Evolutionary conservation across 1,140 invertebrate species (phyloP), one percentile per base, ranked within the genome.

Genomic region (Drosophila subobscura): DNA sequence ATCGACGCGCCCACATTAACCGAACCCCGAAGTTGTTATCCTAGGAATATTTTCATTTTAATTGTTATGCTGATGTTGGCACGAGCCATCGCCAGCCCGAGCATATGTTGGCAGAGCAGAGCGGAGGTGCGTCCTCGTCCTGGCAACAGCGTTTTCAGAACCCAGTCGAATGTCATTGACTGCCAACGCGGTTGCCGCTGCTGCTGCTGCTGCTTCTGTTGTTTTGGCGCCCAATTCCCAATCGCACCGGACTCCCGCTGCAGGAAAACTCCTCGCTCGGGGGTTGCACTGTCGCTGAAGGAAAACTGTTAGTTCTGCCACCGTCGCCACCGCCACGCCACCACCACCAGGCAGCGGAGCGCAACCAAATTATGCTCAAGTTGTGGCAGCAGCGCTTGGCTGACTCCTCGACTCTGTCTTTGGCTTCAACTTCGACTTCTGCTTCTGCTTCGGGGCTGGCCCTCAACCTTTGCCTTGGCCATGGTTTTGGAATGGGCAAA

Each of bases 1-100:
- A 51, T 41, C 37, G 64, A 25, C 70, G 64, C 81, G 81, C 81
- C 81, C 81, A 88, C 78, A 74, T 78, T 59, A 65, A 37, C 51
- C 4, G 16, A 44, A 55, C 20, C 44, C 63, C 54, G 50, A 45
- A 50, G 49, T 60, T 71, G 73, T 74, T 81, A 64, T 88, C 83
- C 80, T 79, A 72, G 80, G 72, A 50, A 78, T 88, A 81, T 88
- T 81, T 75, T 67, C 37, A 45, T 77, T 81, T 88, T 88, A 88
- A 86, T 86, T 81, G 83, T 88, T 81, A 86, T 86, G 83, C 55
- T 88, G 83, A 81, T 83, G 79, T 75, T 84, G 80, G 81, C 81
- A 86, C 81, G 81, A 81, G 81, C 78, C 81, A 78, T 5, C 37
- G 25, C 22, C 70, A 8, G 40, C 16, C 42, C 27, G 42, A 60